These are phyloP conservation scores for Acholoe squamosa DNA, from an alignment of 2,888 invertebrate species.

Conservation along the genomic window DNA sequence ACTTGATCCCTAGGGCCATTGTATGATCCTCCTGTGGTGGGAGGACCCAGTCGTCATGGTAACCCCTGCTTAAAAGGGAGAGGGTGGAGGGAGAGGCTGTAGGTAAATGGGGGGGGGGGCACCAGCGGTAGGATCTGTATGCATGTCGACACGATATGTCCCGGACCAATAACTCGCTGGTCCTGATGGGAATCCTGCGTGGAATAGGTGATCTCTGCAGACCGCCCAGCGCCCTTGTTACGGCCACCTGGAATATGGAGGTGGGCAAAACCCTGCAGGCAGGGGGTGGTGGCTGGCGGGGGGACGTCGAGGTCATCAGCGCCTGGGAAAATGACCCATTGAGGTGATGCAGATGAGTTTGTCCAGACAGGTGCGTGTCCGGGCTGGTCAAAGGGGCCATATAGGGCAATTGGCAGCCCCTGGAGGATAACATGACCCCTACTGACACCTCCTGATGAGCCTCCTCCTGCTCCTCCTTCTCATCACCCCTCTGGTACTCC, in stretches of 20 bases:
- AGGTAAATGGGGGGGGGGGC: neutral
- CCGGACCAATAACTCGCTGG: conserved; percentile 37
- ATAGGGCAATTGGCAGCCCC: neutral
- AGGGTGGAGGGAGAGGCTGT: no score
- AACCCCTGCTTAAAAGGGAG: neutral
- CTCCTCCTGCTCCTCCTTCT: neutral
- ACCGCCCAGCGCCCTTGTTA: neutral
- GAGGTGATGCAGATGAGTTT: neutral
- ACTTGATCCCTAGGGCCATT: conserved; percentile 45
- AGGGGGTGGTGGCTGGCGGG: neutral
- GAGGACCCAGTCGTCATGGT: conserved; percentile 18
- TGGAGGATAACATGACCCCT: conserved; percentile 10
- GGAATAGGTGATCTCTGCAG: conserved; percentile 5
- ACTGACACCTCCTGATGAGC: neutral
- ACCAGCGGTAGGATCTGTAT: neutral
- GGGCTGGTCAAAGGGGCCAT: neutral
- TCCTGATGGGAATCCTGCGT: conserved; percentile 47
- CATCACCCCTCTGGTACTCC: neutral
- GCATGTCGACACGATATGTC: conserved; percentile 60
- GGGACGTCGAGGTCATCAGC: neutral
- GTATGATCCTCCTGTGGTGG: conserved; percentile 30
- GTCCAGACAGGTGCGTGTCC: conserved; percentile 6
- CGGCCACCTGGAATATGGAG: neutral
- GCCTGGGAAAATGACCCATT: conserved; percentile 46
- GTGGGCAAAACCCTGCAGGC: neutral